A percentile compares a stretch with the other conserved stretches of the same genome.
These are phyloP conservation scores for Conchocele bisecta DNA, from an alignment of 2,888 invertebrate species.

Conservation along the genomic window DNA sequence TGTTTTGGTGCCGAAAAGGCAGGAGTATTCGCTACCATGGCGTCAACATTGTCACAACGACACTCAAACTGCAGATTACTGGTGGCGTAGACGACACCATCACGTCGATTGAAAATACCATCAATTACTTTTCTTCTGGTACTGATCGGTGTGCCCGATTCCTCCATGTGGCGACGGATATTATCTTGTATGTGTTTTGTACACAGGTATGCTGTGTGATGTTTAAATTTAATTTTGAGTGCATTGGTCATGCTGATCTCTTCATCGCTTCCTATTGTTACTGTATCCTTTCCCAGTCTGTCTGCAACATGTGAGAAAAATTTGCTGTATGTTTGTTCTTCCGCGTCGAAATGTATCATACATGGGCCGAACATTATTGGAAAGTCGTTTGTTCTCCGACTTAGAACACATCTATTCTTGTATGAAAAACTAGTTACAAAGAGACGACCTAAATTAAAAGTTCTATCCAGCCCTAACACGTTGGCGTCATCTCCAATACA, in stretches of 20 bases:
- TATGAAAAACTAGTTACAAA: constrained; percentile 21
- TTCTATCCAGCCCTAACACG: constrained; percentile 32
- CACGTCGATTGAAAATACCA: background rate
- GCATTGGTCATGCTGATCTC: constrained; percentile 36
- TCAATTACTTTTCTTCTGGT: constrained; percentile 2
- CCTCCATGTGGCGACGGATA: constrained; percentile 8
- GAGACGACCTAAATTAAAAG: constrained; percentile 30
- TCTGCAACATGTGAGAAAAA: constrained; percentile 28
- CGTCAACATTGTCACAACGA: background rate
- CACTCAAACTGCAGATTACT: background rate
- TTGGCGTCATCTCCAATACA: constrained; percentile 2
- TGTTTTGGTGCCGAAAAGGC: no score
- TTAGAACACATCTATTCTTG: constrained; percentile 12
- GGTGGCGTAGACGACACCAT: background rate
- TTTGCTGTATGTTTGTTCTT: constrained; percentile 14
- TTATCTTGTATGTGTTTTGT: constrained; percentile 38
- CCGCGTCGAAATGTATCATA: constrained; percentile 27
- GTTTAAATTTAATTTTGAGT: constrained; percentile 2
- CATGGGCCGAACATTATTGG: constrained; percentile 31
- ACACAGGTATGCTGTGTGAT: constrained; percentile 3
- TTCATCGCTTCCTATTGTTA: constrained; percentile 26
- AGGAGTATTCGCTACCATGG: no score
- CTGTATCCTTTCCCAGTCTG: background rate
- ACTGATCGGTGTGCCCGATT: constrained; percentile 8
- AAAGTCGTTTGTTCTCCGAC: constrained; percentile 1